Evolutionary conservation across 2,888 invertebrate species (phyloP), one percentile per base, ranked within the genome.

Genomic region (Cheilosia variabilis): DNA sequence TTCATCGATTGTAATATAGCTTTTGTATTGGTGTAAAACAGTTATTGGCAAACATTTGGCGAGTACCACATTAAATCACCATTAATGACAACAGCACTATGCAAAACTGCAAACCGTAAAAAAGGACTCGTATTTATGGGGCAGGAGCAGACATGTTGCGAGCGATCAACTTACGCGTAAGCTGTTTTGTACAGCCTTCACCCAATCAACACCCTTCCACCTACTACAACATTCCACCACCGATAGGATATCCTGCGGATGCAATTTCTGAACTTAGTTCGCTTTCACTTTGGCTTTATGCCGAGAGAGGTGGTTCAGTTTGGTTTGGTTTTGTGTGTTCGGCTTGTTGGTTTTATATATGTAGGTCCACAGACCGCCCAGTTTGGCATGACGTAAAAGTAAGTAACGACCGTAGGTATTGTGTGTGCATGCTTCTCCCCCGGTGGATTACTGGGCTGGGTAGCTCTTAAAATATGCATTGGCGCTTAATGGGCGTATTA

Each of bases 211-310:
- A 55, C n/a, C 22, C 34, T 41, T 19, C 27, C 27, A 52, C 31
- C 31, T 6, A 43, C 22, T 63, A 17, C 15, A 13, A 15, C 37
- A 58, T 17, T 17, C 34, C n/a, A 19, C 31, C 5, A 34, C 22
- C 27, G 31, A 62, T 43, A 43, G 75, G 63, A 63, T 65, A 65
- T 69, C 50, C 57, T 62, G 69, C 43, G 57, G 81, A 69, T 75
- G 75, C 43, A 75, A 69, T 69, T 81, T 76, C 34, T 69, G 50
- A 58, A 76, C 76, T 81, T 81, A 76, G 76, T 81, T 81, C 75
- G 15, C 43, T 65, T 65, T 63, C 63, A 62, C 31, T 62, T 50
- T 63, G 50, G 43, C 57, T 55, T 52, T 24, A 53, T 37, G 7
- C 62, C 45, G 66, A 43, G 27, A 31, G 57, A 66, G 57, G 50